phyloP scores from a whole-genome alignment of 2,888 invertebrate species.

The Phyllotreta striolata region DNA sequence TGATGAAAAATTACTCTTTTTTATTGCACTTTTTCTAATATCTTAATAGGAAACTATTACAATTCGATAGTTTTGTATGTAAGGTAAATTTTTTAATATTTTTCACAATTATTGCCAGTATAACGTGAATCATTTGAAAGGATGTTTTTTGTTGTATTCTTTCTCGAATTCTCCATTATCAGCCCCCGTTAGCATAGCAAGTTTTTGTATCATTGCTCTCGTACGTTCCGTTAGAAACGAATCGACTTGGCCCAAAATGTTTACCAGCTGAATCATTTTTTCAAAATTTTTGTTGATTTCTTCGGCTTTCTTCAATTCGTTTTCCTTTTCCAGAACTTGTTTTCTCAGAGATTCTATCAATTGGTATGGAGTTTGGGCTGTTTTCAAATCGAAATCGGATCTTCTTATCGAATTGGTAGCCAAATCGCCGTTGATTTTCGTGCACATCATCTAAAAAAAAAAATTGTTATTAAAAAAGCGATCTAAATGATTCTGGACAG shows the following conservation, averaged over 20 bases:
- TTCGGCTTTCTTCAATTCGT: constrained; percentile 56
- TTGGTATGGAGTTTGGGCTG: constrained; percentile 39
- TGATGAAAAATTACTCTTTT: too few species aligned
- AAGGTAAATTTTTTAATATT: neutral
- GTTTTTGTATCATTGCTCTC: constrained; percentile 59
- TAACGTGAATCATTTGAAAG: neutral
- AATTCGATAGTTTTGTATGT: too few species aligned
- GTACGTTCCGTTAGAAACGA: constrained; percentile 62
- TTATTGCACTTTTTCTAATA: too few species aligned
- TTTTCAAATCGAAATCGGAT: constrained; percentile 35
- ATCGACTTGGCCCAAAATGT: constrained; percentile 64
- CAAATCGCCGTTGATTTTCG: constrained; percentile 36
- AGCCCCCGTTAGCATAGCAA: constrained; percentile 60
- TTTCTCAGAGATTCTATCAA: constrained; percentile 49
- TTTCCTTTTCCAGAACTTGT: constrained; percentile 53
- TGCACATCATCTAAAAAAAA: constrained; percentile 38
- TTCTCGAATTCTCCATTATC: constrained; percentile 49
- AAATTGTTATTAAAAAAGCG: too few species aligned
- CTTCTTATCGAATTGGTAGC: constrained; percentile 41
- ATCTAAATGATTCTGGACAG: too few species aligned
- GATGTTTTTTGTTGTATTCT: constrained; percentile 15
- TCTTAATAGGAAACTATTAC: too few species aligned
- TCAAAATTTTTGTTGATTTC: constrained; percentile 62
- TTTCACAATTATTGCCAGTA: constrained; percentile 41
- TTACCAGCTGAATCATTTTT: constrained; percentile 62